Evolutionary conservation across 2,113 vertebrate genomes (phyloP).

Genomic region (Proteles cristata): DNA sequence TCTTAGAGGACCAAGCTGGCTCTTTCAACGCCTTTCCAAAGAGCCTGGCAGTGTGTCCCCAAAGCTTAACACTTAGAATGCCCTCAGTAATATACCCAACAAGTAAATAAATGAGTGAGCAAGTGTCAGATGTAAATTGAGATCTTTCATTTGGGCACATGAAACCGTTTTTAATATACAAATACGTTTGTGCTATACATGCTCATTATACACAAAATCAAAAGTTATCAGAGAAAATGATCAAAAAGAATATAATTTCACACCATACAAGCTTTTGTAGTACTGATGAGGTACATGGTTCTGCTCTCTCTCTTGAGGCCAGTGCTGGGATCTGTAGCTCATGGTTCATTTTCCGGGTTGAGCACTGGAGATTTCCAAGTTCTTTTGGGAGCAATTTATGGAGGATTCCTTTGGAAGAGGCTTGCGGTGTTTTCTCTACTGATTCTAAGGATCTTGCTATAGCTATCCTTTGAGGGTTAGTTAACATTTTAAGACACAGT

Average conservation of each 20-base stretch:
- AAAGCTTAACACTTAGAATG: not conserved
- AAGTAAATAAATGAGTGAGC: not conserved
- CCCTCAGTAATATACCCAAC: not conserved
- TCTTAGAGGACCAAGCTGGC: not conserved
- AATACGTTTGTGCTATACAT: not conserved
- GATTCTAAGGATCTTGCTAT: not conserved
- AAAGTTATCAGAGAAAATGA: not conserved
- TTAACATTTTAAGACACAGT: not conserved
- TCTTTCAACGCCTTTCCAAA: not conserved
- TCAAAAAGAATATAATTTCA: not conserved
- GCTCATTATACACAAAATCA: slow-evolving; percentile 3
- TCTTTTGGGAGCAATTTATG: slow-evolving; percentile 33
- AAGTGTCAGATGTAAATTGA: slow-evolving; percentile 11
- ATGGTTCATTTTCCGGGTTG: not conserved
- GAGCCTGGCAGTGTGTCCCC: not conserved
- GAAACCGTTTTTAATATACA: not conserved
- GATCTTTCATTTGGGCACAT: not conserved
- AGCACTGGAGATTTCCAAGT: not conserved
- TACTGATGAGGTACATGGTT: not conserved
- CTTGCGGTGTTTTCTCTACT: not conserved
- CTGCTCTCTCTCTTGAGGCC: not conserved
- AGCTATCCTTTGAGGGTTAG: not conserved
- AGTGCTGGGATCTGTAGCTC: not conserved
- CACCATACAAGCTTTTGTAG: not conserved
- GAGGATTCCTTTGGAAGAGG: not conserved